A percentile compares a stretch with the other conserved stretches of the same genome.
Evolutionary conservation across 1,140 invertebrate genomes (phyloP).

Genomic region (Gryllus bimaculatus): DNA sequence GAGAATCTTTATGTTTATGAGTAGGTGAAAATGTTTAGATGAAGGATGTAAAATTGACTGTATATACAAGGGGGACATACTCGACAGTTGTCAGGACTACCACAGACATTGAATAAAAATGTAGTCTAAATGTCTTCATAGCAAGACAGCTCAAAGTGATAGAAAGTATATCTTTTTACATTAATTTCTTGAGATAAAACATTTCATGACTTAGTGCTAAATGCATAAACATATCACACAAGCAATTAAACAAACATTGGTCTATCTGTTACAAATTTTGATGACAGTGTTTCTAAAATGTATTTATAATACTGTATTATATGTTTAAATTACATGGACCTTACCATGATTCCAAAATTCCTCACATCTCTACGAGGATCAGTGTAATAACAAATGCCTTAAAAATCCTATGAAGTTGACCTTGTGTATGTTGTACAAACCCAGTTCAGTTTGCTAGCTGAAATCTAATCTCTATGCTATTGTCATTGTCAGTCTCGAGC

Average conservation of each 20-base stretch:
- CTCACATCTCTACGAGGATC: neutral
- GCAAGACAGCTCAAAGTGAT: neutral
- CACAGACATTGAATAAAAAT: neutral
- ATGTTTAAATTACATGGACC: constrained; percentile 2
- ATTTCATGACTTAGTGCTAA: neutral
- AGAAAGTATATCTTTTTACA: neutral
- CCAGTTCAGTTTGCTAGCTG: neutral
- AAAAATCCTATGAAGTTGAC: constrained; percentile 1
- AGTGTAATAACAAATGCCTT: neutral
- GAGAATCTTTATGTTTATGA: neutral
- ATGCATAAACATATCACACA: neutral
- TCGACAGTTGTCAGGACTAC: neutral
- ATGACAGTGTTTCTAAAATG: neutral
- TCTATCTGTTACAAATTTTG: constrained; percentile 1
- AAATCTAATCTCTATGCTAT: constrained; percentile 1
- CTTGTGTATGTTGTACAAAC: neutral
- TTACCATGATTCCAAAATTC: neutral
- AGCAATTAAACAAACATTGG: neutral
- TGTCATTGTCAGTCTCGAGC: neutral
- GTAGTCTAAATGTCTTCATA: constrained; percentile 5
- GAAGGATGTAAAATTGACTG: constrained; percentile 1
- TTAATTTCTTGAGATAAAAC: neutral
- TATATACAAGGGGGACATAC: neutral
- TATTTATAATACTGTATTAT: neutral
- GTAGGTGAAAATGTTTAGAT: neutral